Base-by-base conservation (phyloP, 2,888 invertebrate genomes). In the Saturnia pavonia region DNA sequence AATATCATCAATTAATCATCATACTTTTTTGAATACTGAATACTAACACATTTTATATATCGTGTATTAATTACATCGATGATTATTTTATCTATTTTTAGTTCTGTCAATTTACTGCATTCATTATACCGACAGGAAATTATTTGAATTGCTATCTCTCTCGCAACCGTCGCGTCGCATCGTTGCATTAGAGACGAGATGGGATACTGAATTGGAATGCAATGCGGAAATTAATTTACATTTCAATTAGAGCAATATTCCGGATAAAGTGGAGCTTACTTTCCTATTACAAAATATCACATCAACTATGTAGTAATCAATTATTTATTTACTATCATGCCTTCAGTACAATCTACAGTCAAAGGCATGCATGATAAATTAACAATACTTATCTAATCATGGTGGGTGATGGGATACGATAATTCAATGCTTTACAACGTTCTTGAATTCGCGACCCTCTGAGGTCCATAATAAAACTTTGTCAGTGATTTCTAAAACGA, bases 61-160 rank as follows among this genome's bases (percentile, higher is more conserved):
- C 34, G 6, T 34, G 34, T 48, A 48, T 19, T 6, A 19, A 19
- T 6, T 48, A 48, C 19, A 7, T 16, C 19, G 48, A n/a, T 48
- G n/a, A 48, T 19, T 48, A 60, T n/a, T n/a, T n/a, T n/a, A n/a
- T 60, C 27, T 60, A 60, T 27, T 12, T 60, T 14, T 27, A 60
- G 27, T 27, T 60, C 57, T 12, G 14, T 60, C 57, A 60, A 60
- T 27, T 27, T 60, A 60, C 57, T 27, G 14, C 57, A 60, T 60
- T 27, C 57, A 60, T 27, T 60, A 60, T 12, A 60, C 25, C 57
- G 12, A 65, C 40, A 19, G 65, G 65, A 40, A 82, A 81, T 80
- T 76, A 54, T 19, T 19, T 16, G 25, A 48, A 54, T 22, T 51
- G 9, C 51, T n/a, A 40, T 9, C 40, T 22, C 54, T 9, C 40